Base-by-base conservation (phyloP, 2,113 vertebrate genomes). In the Anarrhichthys ocellatus region DNA sequence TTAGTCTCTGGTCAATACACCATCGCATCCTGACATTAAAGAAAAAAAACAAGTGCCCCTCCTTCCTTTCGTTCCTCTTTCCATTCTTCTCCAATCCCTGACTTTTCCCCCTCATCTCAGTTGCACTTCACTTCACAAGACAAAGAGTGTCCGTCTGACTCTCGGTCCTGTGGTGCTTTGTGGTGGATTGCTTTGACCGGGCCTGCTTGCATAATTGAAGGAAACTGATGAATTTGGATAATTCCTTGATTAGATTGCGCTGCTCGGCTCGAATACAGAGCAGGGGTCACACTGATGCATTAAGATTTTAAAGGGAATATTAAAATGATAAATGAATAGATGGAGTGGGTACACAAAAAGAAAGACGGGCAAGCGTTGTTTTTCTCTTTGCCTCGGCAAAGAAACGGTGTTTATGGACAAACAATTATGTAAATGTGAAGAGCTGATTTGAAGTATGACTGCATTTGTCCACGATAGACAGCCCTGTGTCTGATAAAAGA, bases 211-310 rank as follows among this genome's bases (percentile, higher is more conserved):
- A 86, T 89, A 91, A 90, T 80, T 87, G 61, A 83, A 86, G 71
- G 22, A 81, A 87, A 76, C 18, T 76, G 87, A 93, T 91, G 90
- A 89, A 87, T 85, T 87, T 79, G 54, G 73, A 87, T 78, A 82
- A 90, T 86, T 82, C 87, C 66, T 88, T 91, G 90, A 90, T 89
- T 88, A 78, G 87, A 86, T 88, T 75, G 52, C 69, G 65, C 61
- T 71, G 36, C 87, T 78, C 5, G 13, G 32, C 32, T 67, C 52
- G 77, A 89, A 86, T 86, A 77, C 74, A 85, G 79, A 91, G 75
- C 72, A 85, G 81, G 52, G 82, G 48, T 80, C 78, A 42, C 56
- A 61, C 68, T 86, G 73, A 71, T 80, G 66, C 58, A 66, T 86
- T 56, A 73, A 46, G 58, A 56, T 81, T 75, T 87, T 80, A 73